These are phyloP conservation scores for Drosophila ustulata DNA, from an alignment of 2,888 invertebrate genomes.

Conservation along the genomic window DNA sequence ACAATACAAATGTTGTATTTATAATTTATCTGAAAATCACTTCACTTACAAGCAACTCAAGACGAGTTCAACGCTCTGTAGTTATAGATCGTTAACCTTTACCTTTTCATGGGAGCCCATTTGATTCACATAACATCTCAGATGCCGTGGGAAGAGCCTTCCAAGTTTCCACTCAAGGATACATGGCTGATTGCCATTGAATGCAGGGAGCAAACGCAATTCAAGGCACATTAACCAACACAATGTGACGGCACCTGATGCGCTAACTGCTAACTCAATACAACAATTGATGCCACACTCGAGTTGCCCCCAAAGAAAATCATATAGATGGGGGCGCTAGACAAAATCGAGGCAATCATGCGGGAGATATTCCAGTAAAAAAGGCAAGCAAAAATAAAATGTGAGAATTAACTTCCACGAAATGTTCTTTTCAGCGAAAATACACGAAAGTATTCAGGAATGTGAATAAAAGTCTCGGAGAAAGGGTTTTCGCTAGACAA, in stretches of 20 bases:
- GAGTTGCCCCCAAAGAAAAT: constrained; percentile 33
- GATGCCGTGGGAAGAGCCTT: constrained; percentile 62
- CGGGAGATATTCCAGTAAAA: constrained; percentile 56
- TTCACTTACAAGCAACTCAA: neutral
- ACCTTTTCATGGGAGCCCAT: constrained; percentile 28
- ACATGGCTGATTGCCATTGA: constrained; percentile 74
- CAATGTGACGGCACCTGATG: constrained; percentile 70
- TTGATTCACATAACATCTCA: constrained; percentile 30
- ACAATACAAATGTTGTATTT: too few species aligned
- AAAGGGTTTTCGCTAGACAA: constrained; percentile 52
- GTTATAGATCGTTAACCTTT: constrained; percentile 66
- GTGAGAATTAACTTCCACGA: constrained; percentile 71
- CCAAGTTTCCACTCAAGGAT: constrained; percentile 64
- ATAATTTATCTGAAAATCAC: neutral
- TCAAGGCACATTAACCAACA: constrained; percentile 53
- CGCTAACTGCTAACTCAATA: constrained; percentile 49
- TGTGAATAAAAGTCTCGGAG: constrained; percentile 25
- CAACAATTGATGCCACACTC: constrained; percentile 60
- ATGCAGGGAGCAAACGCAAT: constrained; percentile 56
- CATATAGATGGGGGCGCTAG: constrained; percentile 44
- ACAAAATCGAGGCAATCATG: constrained; percentile 59
- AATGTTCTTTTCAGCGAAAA: constrained; percentile 53
- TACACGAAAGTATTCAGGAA: constrained; percentile 7
- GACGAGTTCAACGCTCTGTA: constrained; percentile 56
- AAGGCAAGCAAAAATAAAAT: constrained; percentile 24